phyloP scores from a whole-genome alignment of 2,888 invertebrate genomes.

The Lymantria dispar region DNA sequence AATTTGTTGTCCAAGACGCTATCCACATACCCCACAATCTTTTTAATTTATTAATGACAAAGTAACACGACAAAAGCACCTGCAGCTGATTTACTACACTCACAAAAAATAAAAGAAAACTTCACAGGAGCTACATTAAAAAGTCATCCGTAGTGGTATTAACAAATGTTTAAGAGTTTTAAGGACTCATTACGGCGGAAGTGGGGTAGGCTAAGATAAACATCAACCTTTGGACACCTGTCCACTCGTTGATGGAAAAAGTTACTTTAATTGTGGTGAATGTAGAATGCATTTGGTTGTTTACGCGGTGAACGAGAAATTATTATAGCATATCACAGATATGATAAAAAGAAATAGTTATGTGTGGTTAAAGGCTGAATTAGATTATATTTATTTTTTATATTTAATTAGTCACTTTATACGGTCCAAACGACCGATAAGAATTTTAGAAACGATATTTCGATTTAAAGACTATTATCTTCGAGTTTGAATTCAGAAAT shows the following conservation, averaged over 20 bases:
- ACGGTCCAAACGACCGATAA: no score
- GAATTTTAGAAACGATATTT: no score
- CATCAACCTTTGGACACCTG: conserved; percentile 36
- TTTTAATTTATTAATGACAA: conserved; percentile 16
- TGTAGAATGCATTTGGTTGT: conserved; percentile 5
- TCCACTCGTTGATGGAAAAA: conserved; percentile 13
- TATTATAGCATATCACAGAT: neutral
- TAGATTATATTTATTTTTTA: no score
- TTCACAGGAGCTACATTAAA: conserved; percentile 55
- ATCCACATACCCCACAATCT: conserved; percentile 3
- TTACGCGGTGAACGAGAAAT: neutral
- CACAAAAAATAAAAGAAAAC: conserved; percentile 37
- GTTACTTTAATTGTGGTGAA: conserved; percentile 7
- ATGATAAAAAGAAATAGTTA: no score
- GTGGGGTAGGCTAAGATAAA: conserved; percentile 28
- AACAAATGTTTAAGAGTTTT: conserved; percentile 67
- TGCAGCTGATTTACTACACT: conserved; percentile 29
- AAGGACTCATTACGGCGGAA: conserved; percentile 56
- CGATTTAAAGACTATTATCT: no score
- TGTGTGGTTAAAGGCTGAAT: no score
- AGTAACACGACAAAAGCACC: conserved; percentile 15
- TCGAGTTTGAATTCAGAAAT: no score
- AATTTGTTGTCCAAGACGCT: neutral
- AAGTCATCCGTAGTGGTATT: conserved; percentile 60
- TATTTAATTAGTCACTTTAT: neutral